Base-by-base conservation (phyloP, 2,888 invertebrate genomes). In the Selenia dentaria region DNA sequence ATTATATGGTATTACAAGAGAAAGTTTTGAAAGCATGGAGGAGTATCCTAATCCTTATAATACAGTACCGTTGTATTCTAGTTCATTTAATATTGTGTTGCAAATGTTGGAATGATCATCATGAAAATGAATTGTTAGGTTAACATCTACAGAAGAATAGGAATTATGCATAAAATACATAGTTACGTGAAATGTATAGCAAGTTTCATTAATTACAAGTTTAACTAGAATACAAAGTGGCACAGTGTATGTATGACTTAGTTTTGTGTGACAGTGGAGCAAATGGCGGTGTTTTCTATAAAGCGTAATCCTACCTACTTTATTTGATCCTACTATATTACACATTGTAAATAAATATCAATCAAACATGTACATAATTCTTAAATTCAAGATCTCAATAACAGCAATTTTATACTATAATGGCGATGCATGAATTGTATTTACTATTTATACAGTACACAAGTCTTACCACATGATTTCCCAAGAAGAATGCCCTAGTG, bases 401-500 rank as follows among this genome's bases (percentile, higher is more conserved):
- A 43, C 25, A 31, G 76, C 75, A 74, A 77, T 72, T 58, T 51
- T 73, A 80, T 54, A 80, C 65, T 49, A 57, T 65, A 64, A 80
- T 80, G 79, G 70, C 57, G 74, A 76, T 83, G 81, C 70, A 59
- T 8, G 18, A 29, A 5, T 24, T 22, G 8, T 25, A 9, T 10
- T 9, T 6, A 22, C 9, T 16, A 16, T 16, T 4, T 11, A 1
- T 2, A 25, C 0, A 35, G 14, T 18, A 6, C 9, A 25, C 3
- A 24, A 14, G 3, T 13, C 87, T 84, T 82, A 96, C 96, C 92
- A 96, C 96, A 72, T 96, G 95, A 58, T 94, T 93, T 14, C 97
- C 97, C 24, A 97, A 83, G 71, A 97, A 96, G 83, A 94, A 97
- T 1, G 93, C 95, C 9, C 92, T 91, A 0, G 92, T 93, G 60